Evolutionary conservation across 2,797 vertebrate genomes (phyloP), one percentile per base, ranked within the genome.

Genomic region (Anas bahamensis): DNA sequence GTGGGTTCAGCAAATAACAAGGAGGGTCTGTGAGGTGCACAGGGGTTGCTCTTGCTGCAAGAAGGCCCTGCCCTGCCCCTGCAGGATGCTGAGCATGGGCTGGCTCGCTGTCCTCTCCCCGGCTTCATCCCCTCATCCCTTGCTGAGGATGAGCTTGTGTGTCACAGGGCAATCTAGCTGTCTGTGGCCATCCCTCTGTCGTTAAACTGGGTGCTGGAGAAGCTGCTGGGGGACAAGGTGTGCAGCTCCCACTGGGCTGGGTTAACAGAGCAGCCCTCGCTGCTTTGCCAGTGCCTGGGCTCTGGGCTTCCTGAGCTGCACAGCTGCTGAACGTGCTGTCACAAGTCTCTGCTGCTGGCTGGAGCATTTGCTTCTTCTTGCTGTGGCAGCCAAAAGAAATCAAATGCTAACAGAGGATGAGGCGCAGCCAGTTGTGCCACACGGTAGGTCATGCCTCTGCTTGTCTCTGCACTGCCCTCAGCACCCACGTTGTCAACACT

Each of bases 271-370:
- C 37, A 18, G 39, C 17, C 21, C 41, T 88, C 31, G 1, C 7
- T 16, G 57, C 50, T 72, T 41, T 7, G 2, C 18, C 26, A 4
- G 3, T 29, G 39, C 69, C 48, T 52, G 61, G 48, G 31, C 57
- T 71, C 48, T 65, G 61, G 26, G 50, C 77, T 80, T 60, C 63
- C 15, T 11, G 39, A 83, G 59, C 74, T 72, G 37, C 75, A 31
- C 33, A 17, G 21, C 1, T 2, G 35, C 2, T 0, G 55, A 39
- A 60, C 8, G 4, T 15, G 17, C 23, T 4, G 1, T 39, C 71
- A 65, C 2, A 0, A 35, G 16, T 87, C 26, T 90, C 26, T 26
- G 50, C 19, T 4, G 2, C 26, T 76, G 35, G 11, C 22, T 13
- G 17, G 4, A 63, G 44, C 22, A 7, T 24, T 66, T 31, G 10